phyloP scores from a whole-genome alignment of 2,113 vertebrate genomes.

The Oxyruncus cristatus region DNA sequence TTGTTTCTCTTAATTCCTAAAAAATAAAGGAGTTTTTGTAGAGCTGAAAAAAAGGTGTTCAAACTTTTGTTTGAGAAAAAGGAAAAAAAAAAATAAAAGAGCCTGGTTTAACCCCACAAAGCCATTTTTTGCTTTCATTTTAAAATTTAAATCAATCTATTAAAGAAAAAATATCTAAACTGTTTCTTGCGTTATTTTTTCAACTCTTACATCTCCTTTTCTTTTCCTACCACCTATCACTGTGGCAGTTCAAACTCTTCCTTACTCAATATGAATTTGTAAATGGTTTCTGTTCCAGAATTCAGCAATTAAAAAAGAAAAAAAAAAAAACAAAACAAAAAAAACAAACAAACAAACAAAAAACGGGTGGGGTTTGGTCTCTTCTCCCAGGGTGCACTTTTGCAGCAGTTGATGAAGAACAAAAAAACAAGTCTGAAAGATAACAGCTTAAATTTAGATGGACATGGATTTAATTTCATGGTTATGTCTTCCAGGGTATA shows the following conservation, averaged over 20 bases:
- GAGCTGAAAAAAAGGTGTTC: background rate
- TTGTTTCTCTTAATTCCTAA: background rate
- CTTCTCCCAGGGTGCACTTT: too few species aligned
- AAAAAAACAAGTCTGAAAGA: background rate
- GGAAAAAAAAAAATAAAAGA: background rate
- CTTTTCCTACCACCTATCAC: background rate
- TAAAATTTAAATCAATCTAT: background rate
- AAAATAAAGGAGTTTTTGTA: background rate
- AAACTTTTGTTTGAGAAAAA: background rate
- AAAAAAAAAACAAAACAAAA: too few species aligned
- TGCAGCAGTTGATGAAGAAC: background rate
- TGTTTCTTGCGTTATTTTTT: background rate
- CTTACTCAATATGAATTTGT: background rate
- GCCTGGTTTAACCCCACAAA: rapidly evolving
- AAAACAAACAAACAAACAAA: too few species aligned
- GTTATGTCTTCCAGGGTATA: background rate
- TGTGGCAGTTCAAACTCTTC: background rate
- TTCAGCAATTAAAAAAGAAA: background rate
- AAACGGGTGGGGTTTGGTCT: too few species aligned
- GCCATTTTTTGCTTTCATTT: background rate
- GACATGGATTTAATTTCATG: background rate
- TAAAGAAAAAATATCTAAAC: background rate
- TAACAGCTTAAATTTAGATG: background rate
- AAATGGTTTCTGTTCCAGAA: background rate
- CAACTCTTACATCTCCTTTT: background rate